These are phyloP conservation scores for Lucifuga dentata DNA, from an alignment of 2,113 vertebrate species.

Conservation along the genomic window DNA sequence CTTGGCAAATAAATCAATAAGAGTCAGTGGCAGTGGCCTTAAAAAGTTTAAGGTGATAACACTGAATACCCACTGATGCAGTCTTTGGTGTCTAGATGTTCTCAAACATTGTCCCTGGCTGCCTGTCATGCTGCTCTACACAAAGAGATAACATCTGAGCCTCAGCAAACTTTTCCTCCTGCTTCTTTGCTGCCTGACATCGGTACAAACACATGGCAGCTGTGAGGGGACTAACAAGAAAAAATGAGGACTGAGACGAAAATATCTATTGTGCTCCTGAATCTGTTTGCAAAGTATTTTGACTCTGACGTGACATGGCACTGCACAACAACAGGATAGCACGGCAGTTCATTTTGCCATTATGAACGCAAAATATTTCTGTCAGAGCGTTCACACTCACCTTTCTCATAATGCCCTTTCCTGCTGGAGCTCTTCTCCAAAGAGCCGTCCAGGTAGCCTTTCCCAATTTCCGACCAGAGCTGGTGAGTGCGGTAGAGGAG, in stretches of 20 bases:
- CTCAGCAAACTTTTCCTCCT: slow-evolving; percentile 33
- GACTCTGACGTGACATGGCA: too few relatives aligned
- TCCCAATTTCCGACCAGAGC: slow-evolving; percentile 98
- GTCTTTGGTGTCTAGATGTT: too few relatives aligned
- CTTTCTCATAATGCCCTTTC: slow-evolving; percentile 90
- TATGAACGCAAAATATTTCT: too few relatives aligned
- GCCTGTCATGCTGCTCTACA: slow-evolving; percentile 4
- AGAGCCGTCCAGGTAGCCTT: slow-evolving; percentile 94
- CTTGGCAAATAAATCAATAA: slow-evolving; percentile 19
- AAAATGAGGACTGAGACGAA: too few relatives aligned
- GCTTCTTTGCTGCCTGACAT: background rate
- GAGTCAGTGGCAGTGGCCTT: background rate
- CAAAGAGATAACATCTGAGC: slow-evolving; percentile 15
- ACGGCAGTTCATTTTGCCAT: too few relatives aligned
- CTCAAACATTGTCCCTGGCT: background rate
- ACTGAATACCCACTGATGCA: background rate
- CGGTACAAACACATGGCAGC: slow-evolving; percentile 1
- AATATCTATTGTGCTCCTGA: too few relatives aligned
- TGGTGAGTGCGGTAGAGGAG: slow-evolving; percentile 52
- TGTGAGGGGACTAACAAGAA: background rate
- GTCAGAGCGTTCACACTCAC: too few relatives aligned
- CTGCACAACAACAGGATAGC: too few relatives aligned
- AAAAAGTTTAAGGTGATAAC: background rate
- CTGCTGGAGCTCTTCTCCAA: slow-evolving; percentile 91
- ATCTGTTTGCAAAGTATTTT: too few relatives aligned